These are phyloP conservation scores for Picus viridis DNA, from an alignment of 2,797 vertebrate species.

Conservation along the genomic window DNA sequence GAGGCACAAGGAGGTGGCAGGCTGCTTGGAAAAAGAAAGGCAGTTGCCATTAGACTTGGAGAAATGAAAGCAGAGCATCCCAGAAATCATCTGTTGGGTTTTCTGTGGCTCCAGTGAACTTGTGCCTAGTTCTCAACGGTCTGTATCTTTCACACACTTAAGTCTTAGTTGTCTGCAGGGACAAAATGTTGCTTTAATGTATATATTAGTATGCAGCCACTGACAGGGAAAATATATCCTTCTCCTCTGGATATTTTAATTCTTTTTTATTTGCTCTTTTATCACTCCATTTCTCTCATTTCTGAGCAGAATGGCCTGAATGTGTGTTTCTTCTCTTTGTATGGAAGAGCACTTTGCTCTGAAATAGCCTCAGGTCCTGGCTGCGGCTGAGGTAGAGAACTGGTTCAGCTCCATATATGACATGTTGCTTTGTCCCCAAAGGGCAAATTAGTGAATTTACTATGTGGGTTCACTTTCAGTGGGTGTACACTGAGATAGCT, in stretches of 20 bases:
- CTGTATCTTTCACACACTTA: not conserved
- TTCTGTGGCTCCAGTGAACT: not conserved
- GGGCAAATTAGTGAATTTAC: not conserved
- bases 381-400: not conserved
- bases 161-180: not conserved
- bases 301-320: not conserved
- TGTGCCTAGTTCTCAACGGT: not conserved
- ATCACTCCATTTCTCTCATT: not conserved
- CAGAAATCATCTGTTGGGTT: not conserved
- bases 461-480: not conserved
- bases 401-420: not conserved
- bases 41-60: not conserved
- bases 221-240: not conserved
- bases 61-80: not conserved
- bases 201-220: not conserved
- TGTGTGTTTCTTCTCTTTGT: not conserved
- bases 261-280: constrained; percentile 24
- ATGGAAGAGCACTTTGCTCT: constrained; percentile 6
- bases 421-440: not conserved
- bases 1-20: not conserved
- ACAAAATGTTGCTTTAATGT: not conserved
- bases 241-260: not conserved
- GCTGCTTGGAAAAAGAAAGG: not conserved
- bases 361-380: constrained; percentile 12
- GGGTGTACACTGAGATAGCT: not conserved